A percentile compares a stretch with the other conserved stretches of the same genome.
Evolutionary conservation across 2,797 vertebrate genomes (phyloP).

Genomic region (Clarias platycephalus): DNA sequence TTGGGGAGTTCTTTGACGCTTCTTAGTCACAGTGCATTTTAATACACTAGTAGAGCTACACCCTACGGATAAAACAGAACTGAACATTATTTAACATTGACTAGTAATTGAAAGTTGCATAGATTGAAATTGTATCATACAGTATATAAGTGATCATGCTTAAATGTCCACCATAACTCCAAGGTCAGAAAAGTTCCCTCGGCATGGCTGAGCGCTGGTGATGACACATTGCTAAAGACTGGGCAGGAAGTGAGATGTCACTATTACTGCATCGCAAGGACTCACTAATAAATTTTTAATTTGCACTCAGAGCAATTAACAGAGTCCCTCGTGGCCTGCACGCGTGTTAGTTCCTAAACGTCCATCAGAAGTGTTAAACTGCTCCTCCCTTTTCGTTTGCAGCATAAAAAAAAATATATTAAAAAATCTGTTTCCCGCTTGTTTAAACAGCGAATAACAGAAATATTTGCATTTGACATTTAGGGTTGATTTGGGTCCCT

Average conservation of each 20-base stretch:
- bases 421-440: constrained; percentile 26
- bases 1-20: not conserved
- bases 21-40: not conserved
- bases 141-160: not conserved
- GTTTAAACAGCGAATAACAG: constrained; percentile 34
- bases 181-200: constrained; percentile 23
- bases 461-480: constrained; percentile 58
- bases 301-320: constrained; percentile 55
- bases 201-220: not conserved
- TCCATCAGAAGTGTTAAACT: constrained; percentile 38
- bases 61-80: not conserved
- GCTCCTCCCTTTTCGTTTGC: constrained; percentile 11
- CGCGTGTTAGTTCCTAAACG: constrained; percentile 38
- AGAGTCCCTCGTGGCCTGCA: constrained; percentile 47
- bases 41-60: not conserved
- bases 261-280: constrained; percentile 33
- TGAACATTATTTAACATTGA: not conserved
- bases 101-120: not conserved
- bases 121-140: not conserved
- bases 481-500: constrained; percentile 49
- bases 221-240: constrained; percentile 17
- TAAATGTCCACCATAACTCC: constrained; percentile 9
- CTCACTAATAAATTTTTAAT: constrained; percentile 46
- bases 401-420: not conserved
- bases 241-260: constrained; percentile 39